Evolutionary conservation across 2,113 vertebrate species (phyloP).

Genomic region (Propithecus coquereli): DNA sequence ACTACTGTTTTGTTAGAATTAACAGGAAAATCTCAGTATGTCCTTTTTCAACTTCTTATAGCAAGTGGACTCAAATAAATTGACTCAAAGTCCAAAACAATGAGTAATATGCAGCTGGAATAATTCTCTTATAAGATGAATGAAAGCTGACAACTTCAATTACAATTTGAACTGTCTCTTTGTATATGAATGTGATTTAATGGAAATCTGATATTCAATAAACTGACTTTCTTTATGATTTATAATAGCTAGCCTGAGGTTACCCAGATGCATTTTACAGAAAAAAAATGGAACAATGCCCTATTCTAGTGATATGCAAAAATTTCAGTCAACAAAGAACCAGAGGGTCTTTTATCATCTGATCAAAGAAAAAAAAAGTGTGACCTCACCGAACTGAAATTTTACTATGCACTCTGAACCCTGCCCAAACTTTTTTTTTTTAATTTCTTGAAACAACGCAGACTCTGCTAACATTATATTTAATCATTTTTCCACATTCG

Average conservation of each 20-base stretch:
- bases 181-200: constrained; percentile 65
- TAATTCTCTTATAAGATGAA: constrained; percentile 68
- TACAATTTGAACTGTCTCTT: constrained; percentile 69
- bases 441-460: constrained; percentile 27
- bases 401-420: neutral
- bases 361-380: constrained; percentile 12
- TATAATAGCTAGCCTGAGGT: constrained; percentile 53
- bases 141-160: constrained; percentile 70
- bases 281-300: neutral
- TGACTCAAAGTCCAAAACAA: constrained; percentile 69
- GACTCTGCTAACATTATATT: neutral
- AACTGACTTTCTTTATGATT: constrained; percentile 68
- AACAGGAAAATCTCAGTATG: constrained; percentile 9
- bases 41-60: constrained; percentile 59
- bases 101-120: constrained; percentile 65
- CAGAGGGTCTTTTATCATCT: neutral
- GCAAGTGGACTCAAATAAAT: constrained; percentile 60
- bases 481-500: neutral
- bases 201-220: constrained; percentile 66
- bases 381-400: neutral
- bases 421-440: neutral
- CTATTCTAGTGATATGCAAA: constrained; percentile 15
- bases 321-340: constrained; percentile 29
- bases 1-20: constrained; percentile 48
- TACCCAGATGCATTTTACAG: constrained; percentile 15